A percentile compares a stretch with the other conserved stretches of the same genome.
These are phyloP conservation scores for Malurus leucopterus DNA, from an alignment of 2,797 vertebrate genomes.

Conservation along the genomic window DNA sequence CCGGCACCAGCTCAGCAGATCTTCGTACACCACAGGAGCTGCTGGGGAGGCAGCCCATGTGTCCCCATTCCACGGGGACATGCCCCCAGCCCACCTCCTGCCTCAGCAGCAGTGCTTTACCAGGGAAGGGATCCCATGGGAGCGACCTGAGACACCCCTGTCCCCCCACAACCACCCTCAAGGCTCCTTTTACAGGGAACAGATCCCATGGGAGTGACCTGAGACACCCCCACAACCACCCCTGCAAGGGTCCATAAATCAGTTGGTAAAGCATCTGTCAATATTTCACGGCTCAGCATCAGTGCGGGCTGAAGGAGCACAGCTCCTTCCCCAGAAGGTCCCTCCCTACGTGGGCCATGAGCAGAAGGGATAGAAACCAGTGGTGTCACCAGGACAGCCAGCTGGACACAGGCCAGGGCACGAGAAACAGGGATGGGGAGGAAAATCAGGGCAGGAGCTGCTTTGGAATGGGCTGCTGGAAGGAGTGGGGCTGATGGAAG, in stretches of 20 bases:
- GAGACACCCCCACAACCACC: not conserved
- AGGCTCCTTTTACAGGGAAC: not conserved
- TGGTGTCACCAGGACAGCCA: not conserved
- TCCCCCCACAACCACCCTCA: not conserved
- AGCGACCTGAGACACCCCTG: rapidly evolving
- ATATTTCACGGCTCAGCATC: not conserved
- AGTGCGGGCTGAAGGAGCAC: not conserved
- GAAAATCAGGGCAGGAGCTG: not conserved
- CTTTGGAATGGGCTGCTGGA: not conserved
- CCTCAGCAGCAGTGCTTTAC: not conserved
- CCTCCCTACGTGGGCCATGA: rapidly evolving
- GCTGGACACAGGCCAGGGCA: not conserved
- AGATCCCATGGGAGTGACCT: not conserved
- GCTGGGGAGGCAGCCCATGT: not conserved
- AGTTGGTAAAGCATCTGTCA: not conserved
- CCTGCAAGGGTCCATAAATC: rapidly evolving
- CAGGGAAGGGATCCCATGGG: not conserved
- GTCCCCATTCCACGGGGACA: not conserved
- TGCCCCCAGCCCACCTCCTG: not conserved
- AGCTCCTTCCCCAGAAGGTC: not conserved
- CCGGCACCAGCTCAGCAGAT: slow-evolving; percentile 89
- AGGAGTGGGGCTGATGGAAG: not conserved
- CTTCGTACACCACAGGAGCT: slow-evolving; percentile 72
- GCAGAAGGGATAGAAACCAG: not conserved
- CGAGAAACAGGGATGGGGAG: not conserved